Conservation (phyloP, 2,113 vertebrate genomes). For the Chamaea fasciata region DNA sequence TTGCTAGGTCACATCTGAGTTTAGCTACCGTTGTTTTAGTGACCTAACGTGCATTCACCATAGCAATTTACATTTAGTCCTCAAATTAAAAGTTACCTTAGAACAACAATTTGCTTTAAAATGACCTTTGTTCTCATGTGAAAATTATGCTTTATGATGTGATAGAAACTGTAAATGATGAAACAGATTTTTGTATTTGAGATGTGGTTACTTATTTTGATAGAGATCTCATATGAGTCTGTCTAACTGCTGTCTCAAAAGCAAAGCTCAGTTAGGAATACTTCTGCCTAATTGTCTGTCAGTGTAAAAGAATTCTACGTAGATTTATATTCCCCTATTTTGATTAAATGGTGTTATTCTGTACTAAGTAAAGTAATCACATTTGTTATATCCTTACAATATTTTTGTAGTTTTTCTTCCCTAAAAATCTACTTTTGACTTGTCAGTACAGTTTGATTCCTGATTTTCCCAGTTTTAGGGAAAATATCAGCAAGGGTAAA, state of each 20-base stretch:
- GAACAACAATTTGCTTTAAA: slow-evolving; percentile 70
- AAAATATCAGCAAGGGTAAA: not conserved
- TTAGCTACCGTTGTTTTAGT: slow-evolving; percentile 90
- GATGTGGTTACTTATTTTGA: not conserved
- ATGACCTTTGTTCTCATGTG: slow-evolving; percentile 51
- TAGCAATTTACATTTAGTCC: slow-evolving; percentile 73
- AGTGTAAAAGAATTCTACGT: not conserved
- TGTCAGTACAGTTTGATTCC: not conserved
- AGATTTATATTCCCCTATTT: slow-evolving; percentile 6
- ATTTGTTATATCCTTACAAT: not conserved
- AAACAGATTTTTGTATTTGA: slow-evolving; percentile 34
- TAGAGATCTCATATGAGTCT: not conserved
- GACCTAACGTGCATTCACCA: slow-evolving; percentile 76
- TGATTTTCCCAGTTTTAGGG: not conserved
- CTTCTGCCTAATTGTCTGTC: not conserved
- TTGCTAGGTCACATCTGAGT: slow-evolving; percentile 94
- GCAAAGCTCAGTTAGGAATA: not conserved
- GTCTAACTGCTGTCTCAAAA: not conserved
- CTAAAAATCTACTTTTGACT: not conserved
- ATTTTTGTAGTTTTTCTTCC: not conserved
- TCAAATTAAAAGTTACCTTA: slow-evolving; percentile 78
- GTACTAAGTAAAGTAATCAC: slow-evolving; percentile 8
- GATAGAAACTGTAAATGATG: slow-evolving; percentile 43
- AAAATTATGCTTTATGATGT: slow-evolving; percentile 43
- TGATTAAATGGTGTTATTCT: not conserved